These are phyloP conservation scores for Neostethus bicornis DNA, from an alignment of 2,797 vertebrate species.

Conservation along the genomic window DNA sequence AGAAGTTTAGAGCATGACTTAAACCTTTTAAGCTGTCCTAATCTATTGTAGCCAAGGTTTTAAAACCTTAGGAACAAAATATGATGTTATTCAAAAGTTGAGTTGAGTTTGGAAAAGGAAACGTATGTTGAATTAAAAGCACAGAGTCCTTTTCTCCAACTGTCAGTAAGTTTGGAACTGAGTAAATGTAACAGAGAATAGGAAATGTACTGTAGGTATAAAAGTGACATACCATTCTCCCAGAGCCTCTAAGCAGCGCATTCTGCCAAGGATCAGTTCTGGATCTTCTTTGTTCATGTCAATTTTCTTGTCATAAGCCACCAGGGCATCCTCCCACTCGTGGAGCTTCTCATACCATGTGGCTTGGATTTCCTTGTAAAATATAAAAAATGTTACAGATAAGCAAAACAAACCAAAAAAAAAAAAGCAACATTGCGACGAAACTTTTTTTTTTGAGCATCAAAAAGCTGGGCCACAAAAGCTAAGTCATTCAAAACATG, in stretches of 20 bases:
- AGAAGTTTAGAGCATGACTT: slow-evolving; percentile 3
- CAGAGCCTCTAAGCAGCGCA: slow-evolving; percentile 97
- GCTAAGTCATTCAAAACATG: too few species aligned
- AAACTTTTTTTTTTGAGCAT: background rate
- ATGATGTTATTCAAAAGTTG: background rate
- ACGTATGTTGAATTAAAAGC: background rate
- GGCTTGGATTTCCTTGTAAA: slow-evolving; percentile 93
- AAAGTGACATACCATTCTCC: slow-evolving; percentile 91
- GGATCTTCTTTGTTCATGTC: slow-evolving; percentile 98
- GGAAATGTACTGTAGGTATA: slow-evolving; percentile 5
- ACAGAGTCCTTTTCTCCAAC: background rate
- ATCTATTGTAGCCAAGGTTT: slow-evolving; percentile 21
- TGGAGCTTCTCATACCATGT: slow-evolving; percentile 99
- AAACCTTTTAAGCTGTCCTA: slow-evolving; percentile 7
- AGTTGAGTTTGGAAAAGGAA: background rate
- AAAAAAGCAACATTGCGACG: background rate
- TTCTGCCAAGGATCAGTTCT: slow-evolving; percentile 95
- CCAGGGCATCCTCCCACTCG: slow-evolving; percentile 97
- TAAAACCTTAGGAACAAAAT: slow-evolving; percentile 4
- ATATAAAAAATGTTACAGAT: background rate
- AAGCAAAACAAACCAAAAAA: background rate
- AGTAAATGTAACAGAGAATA: background rate
- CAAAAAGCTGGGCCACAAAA: too few species aligned
- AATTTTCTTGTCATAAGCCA: slow-evolving; percentile 97
- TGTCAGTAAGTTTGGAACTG: background rate